Base-by-base conservation (phyloP, 2,888 invertebrate species). In the Trichogramma dendrolimi region DNA sequence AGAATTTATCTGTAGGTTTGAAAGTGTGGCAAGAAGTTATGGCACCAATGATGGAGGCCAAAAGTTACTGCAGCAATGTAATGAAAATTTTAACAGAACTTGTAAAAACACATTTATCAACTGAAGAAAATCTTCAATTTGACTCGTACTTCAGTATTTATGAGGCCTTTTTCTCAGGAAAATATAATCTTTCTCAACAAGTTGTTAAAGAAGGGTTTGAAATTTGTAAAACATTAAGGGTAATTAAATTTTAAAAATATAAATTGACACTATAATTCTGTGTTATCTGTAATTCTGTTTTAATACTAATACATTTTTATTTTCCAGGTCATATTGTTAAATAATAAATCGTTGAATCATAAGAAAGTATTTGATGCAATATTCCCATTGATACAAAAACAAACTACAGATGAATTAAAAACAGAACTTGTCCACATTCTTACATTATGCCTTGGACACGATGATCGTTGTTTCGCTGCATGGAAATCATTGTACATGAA, bases 1-100 rank as follows among this genome's bases (percentile, higher is more conserved):
- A 80, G 65, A 84, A 89, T 72, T 82, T 90, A 54, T 78, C 81
- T 57, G 83, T 86, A 65, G 91, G 90, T 39, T 79, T 90, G 53
- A 86, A 85, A 82, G 87, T 87, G 10, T 91, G 91, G 87, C 86
- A 88, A 78, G 88, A 90, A 65, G 79, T 90, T 2, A 89, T 90
- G 84, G 79, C 87, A 47, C 88, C 90, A 0, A 79, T 89, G 72
- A 80, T 90, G 51, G 89, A 90, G 68, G 79, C 89, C 75, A 88
- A 87, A 73, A 86, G 83, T 72, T 91, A 89, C 70, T 82, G 87
- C 0, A 85, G 83, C 67, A 88, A 85, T 76, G 82, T 88, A 43
- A 77, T 85, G 5, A 81, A 82, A 55, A 87, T 90, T 72, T 80
- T 91, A 58, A 79, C 83, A 6, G 81, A 82, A 53, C 74, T 87